Conservation (phyloP, 2,113 vertebrate genomes). For the Bothrops jararaca region DNA sequence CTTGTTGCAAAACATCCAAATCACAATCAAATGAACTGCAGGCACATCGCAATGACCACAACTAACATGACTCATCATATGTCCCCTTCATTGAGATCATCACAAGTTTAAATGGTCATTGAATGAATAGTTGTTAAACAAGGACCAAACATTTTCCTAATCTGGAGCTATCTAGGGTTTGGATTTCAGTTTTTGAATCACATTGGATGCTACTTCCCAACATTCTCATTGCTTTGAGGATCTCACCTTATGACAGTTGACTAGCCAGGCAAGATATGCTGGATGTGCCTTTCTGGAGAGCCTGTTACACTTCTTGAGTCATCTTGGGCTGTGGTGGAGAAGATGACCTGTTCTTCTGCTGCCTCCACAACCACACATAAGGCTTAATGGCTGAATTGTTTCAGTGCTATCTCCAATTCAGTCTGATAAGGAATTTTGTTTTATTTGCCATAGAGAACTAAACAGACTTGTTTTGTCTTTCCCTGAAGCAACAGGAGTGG, state of each 20-base stretch:
- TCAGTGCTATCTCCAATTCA: not conserved
- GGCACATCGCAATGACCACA: not conserved
- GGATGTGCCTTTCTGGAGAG: not conserved
- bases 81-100: not conserved
- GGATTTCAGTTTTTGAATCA: not conserved
- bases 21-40: not conserved
- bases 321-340: not conserved
- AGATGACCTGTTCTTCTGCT: not conserved
- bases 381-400: not conserved
- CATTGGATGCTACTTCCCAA: too few relatives aligned
- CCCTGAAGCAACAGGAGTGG: not conserved
- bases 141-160: not conserved
- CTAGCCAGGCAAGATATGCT: not conserved
- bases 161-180: not conserved
- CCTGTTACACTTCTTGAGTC: not conserved
- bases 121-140: not conserved
- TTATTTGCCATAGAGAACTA: not conserved
- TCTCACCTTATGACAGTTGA: not conserved
- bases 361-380: not conserved
- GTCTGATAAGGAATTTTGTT: not conserved
- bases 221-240: not conserved
- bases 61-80: not conserved
- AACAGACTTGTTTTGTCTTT: not conserved
- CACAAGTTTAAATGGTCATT: not conserved
- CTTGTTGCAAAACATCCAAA: not conserved